phyloP scores from a whole-genome alignment of 2,888 invertebrate genomes.

The Nephrotoma appendiculata region DNA sequence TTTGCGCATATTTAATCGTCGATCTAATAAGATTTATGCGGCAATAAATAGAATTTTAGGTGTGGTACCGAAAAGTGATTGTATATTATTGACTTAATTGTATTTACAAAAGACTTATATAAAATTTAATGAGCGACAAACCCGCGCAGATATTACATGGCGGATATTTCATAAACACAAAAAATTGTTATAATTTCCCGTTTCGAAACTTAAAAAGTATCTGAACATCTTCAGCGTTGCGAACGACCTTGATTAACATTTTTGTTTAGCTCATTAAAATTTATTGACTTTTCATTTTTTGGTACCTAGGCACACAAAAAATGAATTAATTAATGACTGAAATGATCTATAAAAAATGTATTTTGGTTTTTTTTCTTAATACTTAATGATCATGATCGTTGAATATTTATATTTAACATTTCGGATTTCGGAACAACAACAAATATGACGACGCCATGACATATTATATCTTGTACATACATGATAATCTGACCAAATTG shows the following conservation, averaged over 20 bases:
- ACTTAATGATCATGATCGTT: neutral
- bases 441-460: neutral
- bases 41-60: neutral
- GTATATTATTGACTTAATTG: neutral
- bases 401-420: neutral
- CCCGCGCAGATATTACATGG: neutral
- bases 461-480: neutral
- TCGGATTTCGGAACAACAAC: neutral
- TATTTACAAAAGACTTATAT: neutral
- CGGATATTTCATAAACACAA: neutral
- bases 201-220: neutral
- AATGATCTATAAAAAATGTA: neutral
- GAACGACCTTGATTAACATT: neutral
- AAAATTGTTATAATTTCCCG: neutral
- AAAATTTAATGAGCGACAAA: neutral
- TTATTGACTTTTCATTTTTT: neutral
- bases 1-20: neutral
- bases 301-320: no score
- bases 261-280: neutral
- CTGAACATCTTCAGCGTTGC: neutral
- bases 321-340: neutral
- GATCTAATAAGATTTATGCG: neutral
- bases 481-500: neutral
- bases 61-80: neutral
- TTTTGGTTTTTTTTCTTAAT: neutral